Evolutionary conservation across 2,888 invertebrate genomes (phyloP).

Genomic region (Sepioteuthis lessoniana): DNA sequence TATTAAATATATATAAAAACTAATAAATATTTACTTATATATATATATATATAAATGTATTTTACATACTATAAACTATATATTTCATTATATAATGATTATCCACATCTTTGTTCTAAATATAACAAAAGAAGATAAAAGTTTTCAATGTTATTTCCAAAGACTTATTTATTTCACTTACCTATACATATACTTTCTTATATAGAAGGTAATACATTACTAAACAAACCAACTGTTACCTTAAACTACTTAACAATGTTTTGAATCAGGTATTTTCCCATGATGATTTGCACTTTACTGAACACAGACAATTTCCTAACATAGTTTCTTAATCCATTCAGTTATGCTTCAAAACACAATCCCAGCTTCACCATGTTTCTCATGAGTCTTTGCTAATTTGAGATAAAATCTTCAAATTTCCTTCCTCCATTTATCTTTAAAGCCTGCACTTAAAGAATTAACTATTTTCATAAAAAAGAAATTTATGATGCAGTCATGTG

Average conservation of each 20-base stretch:
- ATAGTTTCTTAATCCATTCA: not conserved
- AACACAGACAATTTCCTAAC: not conserved
- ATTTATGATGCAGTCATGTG: not conserved
- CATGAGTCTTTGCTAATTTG: not conserved
- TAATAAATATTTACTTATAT: too few relatives aligned
- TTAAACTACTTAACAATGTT: not conserved
- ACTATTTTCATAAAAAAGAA: not conserved
- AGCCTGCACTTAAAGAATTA: not conserved
- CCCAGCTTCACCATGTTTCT: not conserved
- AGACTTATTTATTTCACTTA: too few relatives aligned
- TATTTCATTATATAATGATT: too few relatives aligned
- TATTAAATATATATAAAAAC: too few relatives aligned
- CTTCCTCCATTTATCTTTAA: not conserved
- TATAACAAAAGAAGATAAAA: too few relatives aligned
- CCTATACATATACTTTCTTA: too few relatives aligned
- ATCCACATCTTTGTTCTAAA: too few relatives aligned
- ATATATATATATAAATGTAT: too few relatives aligned
- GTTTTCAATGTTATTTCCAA: too few relatives aligned
- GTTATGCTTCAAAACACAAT: not conserved
- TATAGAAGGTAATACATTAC: too few relatives aligned
- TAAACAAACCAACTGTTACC: too few relatives aligned
- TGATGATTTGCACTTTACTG: not conserved
- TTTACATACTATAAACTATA: too few relatives aligned
- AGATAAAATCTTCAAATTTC: conserved; percentile 8
- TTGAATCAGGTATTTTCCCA: not conserved